A percentile compares a stretch with the other conserved stretches of the same genome.
Conservation (phyloP, 2,888 invertebrate genomes). For the Hecatera dysodea region DNA sequence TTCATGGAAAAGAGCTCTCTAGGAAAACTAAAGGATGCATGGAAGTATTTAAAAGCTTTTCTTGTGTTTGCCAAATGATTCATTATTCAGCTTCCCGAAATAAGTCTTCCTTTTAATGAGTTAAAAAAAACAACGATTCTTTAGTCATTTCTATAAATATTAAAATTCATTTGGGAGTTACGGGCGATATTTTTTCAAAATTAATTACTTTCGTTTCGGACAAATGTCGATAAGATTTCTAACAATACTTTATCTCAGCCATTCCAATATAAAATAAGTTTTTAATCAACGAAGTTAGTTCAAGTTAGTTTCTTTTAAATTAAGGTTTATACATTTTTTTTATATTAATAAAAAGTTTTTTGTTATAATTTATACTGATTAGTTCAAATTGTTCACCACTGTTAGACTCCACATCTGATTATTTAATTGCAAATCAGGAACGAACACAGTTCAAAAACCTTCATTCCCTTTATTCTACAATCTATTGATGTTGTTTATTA, state of each 20-base stretch:
- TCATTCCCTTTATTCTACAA: neutral
- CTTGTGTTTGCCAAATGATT: constrained; percentile 21
- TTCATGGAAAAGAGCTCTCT: constrained; percentile 9
- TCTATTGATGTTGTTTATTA: neutral
- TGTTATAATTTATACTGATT: constrained; percentile 45
- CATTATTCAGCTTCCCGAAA: constrained; percentile 25
- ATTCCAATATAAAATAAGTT: constrained; percentile 56
- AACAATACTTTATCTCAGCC: constrained; percentile 50
- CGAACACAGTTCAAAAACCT: neutral
- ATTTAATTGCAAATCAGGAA: neutral
- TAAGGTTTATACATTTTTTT: constrained; percentile 51
- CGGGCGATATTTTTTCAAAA: neutral
- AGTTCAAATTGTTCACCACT: constrained; percentile 61
- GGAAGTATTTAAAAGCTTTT: neutral
- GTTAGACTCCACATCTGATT: constrained; percentile 37
- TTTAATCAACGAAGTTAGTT: constrained; percentile 61
- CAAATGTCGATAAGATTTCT: neutral
- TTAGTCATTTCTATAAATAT: constrained; percentile 26
- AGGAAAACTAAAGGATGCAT: neutral
- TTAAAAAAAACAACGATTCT: constrained; percentile 36
- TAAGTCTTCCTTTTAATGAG: constrained; percentile 37
- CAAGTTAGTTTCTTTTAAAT: constrained; percentile 41
- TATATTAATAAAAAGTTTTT: constrained; percentile 29
- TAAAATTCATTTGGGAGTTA: constrained; percentile 12
- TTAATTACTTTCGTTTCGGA: neutral